Conservation (phyloP, 1,140 invertebrate species). For the Drosophila athabasca region DNA sequence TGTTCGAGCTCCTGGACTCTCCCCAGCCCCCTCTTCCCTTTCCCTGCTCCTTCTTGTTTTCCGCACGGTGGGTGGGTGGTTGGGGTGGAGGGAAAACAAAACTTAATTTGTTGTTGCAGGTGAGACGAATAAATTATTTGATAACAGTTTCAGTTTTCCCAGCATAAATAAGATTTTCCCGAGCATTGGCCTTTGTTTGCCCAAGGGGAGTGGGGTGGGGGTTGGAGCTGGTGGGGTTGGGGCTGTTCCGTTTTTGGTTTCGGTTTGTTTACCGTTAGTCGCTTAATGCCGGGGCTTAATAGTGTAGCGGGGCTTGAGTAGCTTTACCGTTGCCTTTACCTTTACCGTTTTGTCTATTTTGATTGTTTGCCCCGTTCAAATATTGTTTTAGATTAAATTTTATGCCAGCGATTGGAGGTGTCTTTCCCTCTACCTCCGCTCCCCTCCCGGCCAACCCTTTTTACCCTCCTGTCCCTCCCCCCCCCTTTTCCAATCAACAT, state of each 20-base stretch:
- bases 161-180: conserved; percentile 77
- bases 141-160: conserved; percentile 69
- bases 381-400: conserved; percentile 60
- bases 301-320: conserved; percentile 34
- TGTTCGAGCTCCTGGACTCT: conserved; percentile 34
- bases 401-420: conserved; percentile 2
- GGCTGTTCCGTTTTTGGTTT: background rate
- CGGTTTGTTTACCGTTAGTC: conserved; percentile 59
- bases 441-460: too few relatives aligned
- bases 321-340: background rate
- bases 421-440: too few relatives aligned
- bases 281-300: conserved; percentile 68
- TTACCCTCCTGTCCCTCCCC: background rate
- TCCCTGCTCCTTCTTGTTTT: background rate
- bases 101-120: conserved; percentile 81
- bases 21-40: too few relatives aligned
- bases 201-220: conserved; percentile 1
- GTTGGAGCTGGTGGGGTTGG: background rate
- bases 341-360: conserved; percentile 51
- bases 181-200: conserved; percentile 60
- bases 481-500: conserved; percentile 5
- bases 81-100: conserved; percentile 47
- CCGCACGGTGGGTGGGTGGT: too few relatives aligned
- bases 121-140: conserved; percentile 81
- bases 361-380: conserved; percentile 53